Evolutionary conservation across 2,888 invertebrate species (phyloP).

Genomic region (Eulithis prunata): DNA sequence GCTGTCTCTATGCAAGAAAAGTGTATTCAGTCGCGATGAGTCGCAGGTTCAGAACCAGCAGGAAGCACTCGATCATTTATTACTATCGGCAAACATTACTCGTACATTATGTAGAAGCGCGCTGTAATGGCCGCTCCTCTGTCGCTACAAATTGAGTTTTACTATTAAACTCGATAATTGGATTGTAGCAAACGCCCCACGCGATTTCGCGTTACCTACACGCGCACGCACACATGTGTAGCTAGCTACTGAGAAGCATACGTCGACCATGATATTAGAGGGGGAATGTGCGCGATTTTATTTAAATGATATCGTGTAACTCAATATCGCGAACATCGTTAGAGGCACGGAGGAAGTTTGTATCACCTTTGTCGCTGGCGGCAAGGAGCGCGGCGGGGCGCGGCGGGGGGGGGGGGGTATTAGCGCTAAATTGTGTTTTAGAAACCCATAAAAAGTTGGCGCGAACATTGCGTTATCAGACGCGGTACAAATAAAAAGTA

Average conservation of each 20-base stretch:
- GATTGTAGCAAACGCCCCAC: conserved; percentile 6
- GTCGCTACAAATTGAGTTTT: conserved; percentile 17
- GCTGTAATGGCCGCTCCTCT: conserved; percentile 10
- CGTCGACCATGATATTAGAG: not conserved
- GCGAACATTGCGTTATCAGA: conserved; percentile 38
- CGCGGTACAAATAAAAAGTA: conserved; percentile 39
- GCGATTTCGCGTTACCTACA: not conserved
- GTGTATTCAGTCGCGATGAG: no score
- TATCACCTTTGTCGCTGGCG: not conserved
- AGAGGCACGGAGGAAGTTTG: conserved; percentile 1
- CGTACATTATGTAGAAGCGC: conserved; percentile 15
- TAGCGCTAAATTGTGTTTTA: conserved; percentile 31
- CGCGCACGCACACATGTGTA: not conserved
- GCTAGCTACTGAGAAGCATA: not conserved
- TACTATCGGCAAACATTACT: not conserved
- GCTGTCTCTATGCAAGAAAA: no score
- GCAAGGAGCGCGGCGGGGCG: not conserved
- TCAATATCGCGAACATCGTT: conserved; percentile 22
- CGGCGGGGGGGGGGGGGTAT: conserved; percentile 8
- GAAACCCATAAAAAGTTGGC: conserved; percentile 32
- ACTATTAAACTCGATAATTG: conserved; percentile 14
- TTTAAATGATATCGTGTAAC: conserved; percentile 20
- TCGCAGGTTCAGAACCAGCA: no score
- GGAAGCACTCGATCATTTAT: no score
- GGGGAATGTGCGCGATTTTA: conserved; percentile 11